Evolutionary conservation across 2,113 vertebrate species (phyloP), one percentile per base, ranked within the genome.

Genomic region (Hyperopisus bebe): DNA sequence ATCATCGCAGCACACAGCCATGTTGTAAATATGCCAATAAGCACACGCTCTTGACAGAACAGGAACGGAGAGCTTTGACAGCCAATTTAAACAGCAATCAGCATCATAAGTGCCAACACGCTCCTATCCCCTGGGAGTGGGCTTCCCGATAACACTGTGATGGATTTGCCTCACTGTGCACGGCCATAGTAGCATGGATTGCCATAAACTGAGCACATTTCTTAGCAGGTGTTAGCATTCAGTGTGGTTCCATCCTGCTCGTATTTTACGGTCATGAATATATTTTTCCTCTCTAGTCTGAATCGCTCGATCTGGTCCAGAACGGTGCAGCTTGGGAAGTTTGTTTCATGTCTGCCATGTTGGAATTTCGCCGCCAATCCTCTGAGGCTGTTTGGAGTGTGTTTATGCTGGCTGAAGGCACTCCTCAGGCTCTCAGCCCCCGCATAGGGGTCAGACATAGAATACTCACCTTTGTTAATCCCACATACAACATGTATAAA

Each of bases 381-480:
- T 83, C n/a, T 3, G 90, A 88, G 90, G 77, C 35, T 21, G 21
- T 84, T 88, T 88, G 90, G 85, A 70, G 55, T 84, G 87, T 91
- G 92, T 92, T 88, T 89, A 88, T 24, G 87, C 88, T 53, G 17
- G 74, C 62, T 46, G 91, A 92, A 88, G 94, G 93, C 95, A 93
- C 92, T 94, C 77, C 89, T 92, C 93, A 93, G 93, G 92, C 92
- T 90, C 93, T 95, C 95, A 92, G 91, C 91, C 55, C 91, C 92
- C 90, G 58, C 91, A 90, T 85, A 17, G 27, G 87, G 92, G 92
- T 88, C 50, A 70, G 70, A 91, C 91, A 92, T 92, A 92, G 93
- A 94, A 92, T 91, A 92, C 94, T 94, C 95, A 95, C 95, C 95
- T 96, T 95, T 95, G 94, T 95, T 94, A 94, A 94, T 95, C 91